Evolutionary conservation across 2,113 vertebrate species (phyloP), one percentile per base, ranked within the genome.

Genomic region (Cottus gobio): DNA sequence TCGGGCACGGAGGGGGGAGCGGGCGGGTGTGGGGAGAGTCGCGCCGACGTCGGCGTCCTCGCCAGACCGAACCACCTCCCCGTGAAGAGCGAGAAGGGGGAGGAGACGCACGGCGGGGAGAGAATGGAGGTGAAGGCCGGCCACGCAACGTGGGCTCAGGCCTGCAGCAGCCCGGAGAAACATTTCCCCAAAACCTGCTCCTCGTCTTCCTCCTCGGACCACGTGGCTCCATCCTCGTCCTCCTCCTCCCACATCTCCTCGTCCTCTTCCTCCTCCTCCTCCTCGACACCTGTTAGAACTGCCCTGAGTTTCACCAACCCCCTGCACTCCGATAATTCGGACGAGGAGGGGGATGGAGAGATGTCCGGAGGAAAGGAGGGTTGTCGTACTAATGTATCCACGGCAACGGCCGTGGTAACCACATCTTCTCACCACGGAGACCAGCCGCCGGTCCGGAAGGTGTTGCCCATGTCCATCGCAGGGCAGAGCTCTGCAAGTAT

Each of bases 301-400:
- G 96, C 97, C 12, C 95, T 99, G 65, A 96, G 97, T 92, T 99
- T 99, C 91, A 99, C 97, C 82, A 99, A 99, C 90, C 98, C 97
- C 56, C 95, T 99, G 83, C 97, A 99, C 88, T 97, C 97, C 0
- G 97, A 98, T 85, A 96, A 97, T 91, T 98, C 97, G 0, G 97
- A 98, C 26, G 96, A 96, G 2, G 97, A 98, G 81, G 95, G 90
- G 2, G 97, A 97, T 0, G 95, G 95, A 50, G 94, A 94, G 91
- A 83, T 90, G 90, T 62, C 75, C 0, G 74, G 54, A 2, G 83
- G 62, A 12, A 88, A 86, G 66, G 90, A 90, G 20, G 28, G 71
- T 20, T 52, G 36, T 15, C 71, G 16, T 64, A 95, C 93, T 52
- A 96, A 36, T 12, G 86, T 97, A 77, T 98, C 97, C 86, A 96